A percentile compares a stretch with the other conserved stretches of the same genome.
Conservation (phyloP, 1,140 invertebrate genomes). For the Bradysia coprophila region DNA sequence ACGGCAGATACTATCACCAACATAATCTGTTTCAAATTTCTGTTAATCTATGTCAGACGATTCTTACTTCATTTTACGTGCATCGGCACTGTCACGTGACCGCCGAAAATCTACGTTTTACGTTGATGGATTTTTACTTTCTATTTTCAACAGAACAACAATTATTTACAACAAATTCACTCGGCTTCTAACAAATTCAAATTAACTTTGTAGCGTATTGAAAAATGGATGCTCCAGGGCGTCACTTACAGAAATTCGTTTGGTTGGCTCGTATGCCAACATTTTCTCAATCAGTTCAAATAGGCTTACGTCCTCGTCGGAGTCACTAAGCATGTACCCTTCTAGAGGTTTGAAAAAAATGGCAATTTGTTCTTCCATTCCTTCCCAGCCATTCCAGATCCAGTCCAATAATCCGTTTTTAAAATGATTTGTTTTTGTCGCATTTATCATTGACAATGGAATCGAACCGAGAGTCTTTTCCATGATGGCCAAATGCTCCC, state of each 20-base stretch:
- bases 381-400: too few species aligned
- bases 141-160: too few species aligned
- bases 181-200: too few species aligned
- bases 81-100: too few species aligned
- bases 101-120: too few species aligned
- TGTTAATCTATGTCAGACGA: too few species aligned
- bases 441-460: constrained; percentile 64
- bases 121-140: too few species aligned
- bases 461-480: constrained; percentile 92
- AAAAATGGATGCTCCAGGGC: constrained; percentile 90
- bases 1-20: too few species aligned
- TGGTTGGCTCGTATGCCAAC: constrained; percentile 90
- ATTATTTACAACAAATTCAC: too few species aligned
- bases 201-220: constrained; percentile 61
- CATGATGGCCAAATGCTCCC: constrained; percentile 99
- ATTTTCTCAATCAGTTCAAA: constrained; percentile 91
- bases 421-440: constrained; percentile 95
- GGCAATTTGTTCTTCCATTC: constrained; percentile 87
- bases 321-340: constrained; percentile 78
- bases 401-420: constrained; percentile 87
- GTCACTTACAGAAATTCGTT: constrained; percentile 72
- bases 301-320: constrained; percentile 78
- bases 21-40: too few species aligned
- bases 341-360: constrained; percentile 88
- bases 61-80: too few species aligned